Base-by-base conservation (phyloP, 1,140 invertebrate species). In the Leptinotarsa texana region DNA sequence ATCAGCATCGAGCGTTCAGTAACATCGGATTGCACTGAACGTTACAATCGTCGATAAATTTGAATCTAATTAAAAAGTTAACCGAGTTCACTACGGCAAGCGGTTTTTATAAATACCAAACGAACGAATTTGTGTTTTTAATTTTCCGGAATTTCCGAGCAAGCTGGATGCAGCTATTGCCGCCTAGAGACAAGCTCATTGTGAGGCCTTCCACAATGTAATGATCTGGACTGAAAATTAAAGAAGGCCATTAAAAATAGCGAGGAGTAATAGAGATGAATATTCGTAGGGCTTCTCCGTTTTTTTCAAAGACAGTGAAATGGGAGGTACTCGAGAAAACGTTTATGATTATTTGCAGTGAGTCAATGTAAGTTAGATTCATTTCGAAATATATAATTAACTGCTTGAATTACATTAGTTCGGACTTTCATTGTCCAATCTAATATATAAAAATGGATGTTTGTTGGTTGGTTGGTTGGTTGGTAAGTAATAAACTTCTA, bases 41-140 rank as follows among this genome's bases (percentile, higher is more conserved):
- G 27, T 27, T 27, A 21, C 66, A 68, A 27, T 68, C 33, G 66
- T 17, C 66, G 33, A 68, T 68, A 68, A 68, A 68, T 68, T 68
- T 42, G 22, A 18, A 68, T 68, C 27, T 47, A 68, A 68, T 68
- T 68, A 68, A 68, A 51, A 68, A 68, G 66, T 68, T 68, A 47
- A 68, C 27, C 33, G 33, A 68, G 66, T 33, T 68, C 66, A 42
- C 13, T 17, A 13, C 24, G 33, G 18, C n/a, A 68, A 33, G 66
- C 33, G 66, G 22, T 68, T 33, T 65, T 68, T 68, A 42, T 68
- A 68, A 68, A 68, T 68, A 68, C 66, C 13, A 68, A 68, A 68
- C 27, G 42, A 68, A 68, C 66, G 33, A 68, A 68, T 68, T 68
- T 48, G 66, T 68, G 66, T 33, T 68, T 68, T 68, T 68, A 68